phyloP scores from a whole-genome alignment of 2,888 invertebrate genomes.

The Salpingus planirostris region DNA sequence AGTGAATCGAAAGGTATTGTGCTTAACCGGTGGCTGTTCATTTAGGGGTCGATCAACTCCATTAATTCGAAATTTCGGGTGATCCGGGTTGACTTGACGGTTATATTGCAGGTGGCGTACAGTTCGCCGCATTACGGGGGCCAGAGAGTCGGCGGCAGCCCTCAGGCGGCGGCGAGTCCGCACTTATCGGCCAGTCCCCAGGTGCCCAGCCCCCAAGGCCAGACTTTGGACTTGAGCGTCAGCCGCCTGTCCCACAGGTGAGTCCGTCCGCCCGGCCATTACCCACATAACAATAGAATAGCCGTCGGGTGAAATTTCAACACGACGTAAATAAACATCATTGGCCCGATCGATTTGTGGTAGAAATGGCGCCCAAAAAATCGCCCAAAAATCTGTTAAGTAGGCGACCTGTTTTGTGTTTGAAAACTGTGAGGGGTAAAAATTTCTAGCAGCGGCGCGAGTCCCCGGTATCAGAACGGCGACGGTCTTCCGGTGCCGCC shows the following conservation, averaged over 20 bases:
- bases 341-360: too few relatives aligned
- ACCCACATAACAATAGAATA: conserved; percentile 1
- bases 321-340: too few relatives aligned
- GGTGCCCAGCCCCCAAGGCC: conserved; percentile 86
- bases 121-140: conserved; percentile 68
- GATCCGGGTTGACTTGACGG: conserved; percentile 40
- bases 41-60: conserved; percentile 3
- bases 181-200: conserved; percentile 77
- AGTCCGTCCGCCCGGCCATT: background rate
- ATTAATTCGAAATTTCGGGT: background rate
- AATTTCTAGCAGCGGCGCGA: conserved; percentile 43
- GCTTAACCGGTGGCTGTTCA: too few relatives aligned
- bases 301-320: too few relatives aligned
- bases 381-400: too few relatives aligned
- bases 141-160: conserved; percentile 66
- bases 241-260: conserved; percentile 79
- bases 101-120: conserved; percentile 66
- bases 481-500: conserved; percentile 45
- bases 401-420: too few relatives aligned
- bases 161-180: conserved; percentile 79
- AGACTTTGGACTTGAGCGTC: conserved; percentile 82
- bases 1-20: too few relatives aligned
- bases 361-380: too few relatives aligned
- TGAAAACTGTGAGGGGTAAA: conserved; percentile 6
- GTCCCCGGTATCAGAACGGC: conserved; percentile 50